Evolutionary conservation across 1,140 invertebrate genomes (phyloP), one percentile per base, ranked within the genome.

Genomic region (Nephotettix cincticeps): DNA sequence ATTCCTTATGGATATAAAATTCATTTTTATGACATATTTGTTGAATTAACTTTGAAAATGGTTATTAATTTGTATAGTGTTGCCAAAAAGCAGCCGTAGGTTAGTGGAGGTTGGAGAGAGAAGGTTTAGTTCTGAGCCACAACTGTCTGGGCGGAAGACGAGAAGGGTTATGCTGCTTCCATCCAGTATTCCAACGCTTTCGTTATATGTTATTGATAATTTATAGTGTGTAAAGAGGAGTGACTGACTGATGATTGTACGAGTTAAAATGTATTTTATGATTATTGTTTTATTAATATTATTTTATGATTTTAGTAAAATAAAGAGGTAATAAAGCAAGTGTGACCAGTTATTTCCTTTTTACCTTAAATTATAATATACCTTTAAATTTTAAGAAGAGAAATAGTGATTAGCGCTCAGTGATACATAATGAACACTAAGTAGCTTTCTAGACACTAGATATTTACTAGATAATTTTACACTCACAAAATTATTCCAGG

Each of bases 271-370:
- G 61, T 64, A 64, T 64, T 64, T 64, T 64, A 64, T 64, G 61
- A 64, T 64, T 64, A 32, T 19, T 64, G 61, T 64, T 64, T 64
- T 64, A 64, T 32, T 64, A 64, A 32, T 64, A 64, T 64, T 64
- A 64, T 64, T 64, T 64, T 64, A 64, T 64, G 61, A 64, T 32
- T 32, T 64, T 32, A 64, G 28, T 64, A 64, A 64, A 64, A 30
- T 64, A 64, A 64, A 64, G 28, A 32, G 61, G 30, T 64, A 64
- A 64, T 64, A 64, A 64, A 64, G 30, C 61, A 64, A 64, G 3
- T 19, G 2, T 61, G n/a, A 2, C 27, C 21, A 23, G 54, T 58
- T 25, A 2, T 58, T 58, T 58, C 27, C 6, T 25, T 21, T 6
- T 14, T n/a, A 4, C 32, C 4, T 36, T 36, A 36, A 14, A 6